Evolutionary conservation across 2,888 invertebrate species (phyloP), one percentile per base, ranked within the genome.

Genomic region (Microctonus brassicae): DNA sequence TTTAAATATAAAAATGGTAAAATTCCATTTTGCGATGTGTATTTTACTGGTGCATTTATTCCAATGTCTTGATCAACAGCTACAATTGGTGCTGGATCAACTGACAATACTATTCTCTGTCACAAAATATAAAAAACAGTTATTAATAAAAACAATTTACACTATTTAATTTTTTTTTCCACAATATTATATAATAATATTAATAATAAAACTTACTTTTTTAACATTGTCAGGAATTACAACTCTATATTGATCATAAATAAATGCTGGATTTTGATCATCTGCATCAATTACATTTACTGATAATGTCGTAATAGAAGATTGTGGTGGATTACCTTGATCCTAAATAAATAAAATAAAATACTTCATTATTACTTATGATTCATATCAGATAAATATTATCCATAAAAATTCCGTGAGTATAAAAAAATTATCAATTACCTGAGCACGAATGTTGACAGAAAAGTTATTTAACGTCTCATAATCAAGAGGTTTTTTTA

Each of bases 221-320:
- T 88, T 88, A 0, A 91, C 90, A 64, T 91, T 90, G 9, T 91
- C 90, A 0, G 94, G 93, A 68, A 97, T 81, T 7, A 91, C 88
- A 0, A 94, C 92, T 53, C 91, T 91, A 83, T 95, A 95, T 75
- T 94, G 91, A 58, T 95, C 94, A 74, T 93, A 91, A 9, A 90
- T 83, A 84, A 96, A 97, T 80, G 91, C 91, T 0, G 97, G 97
- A 89, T 97, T 97, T 88, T 97, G 96, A 87, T 97, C 97, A 82
- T 97, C 97, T 0, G 96, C 96, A 86, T 97, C 97, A 24, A 95
- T 91, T 55, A 97, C 93, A 75, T 93, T 92, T 0, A 97, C 94
- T 2, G 91, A 90, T 3, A 97, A 90, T 33, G 90, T 88, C 0
- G 96, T 94, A 81, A 95, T 94, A 47, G 93, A 92, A 82, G 91